Percentiles rank a stretch among this genome's conserved stretches.
phyloP scores from a whole-genome alignment of 2,113 vertebrate species.

The Phycodurus eques region DNA sequence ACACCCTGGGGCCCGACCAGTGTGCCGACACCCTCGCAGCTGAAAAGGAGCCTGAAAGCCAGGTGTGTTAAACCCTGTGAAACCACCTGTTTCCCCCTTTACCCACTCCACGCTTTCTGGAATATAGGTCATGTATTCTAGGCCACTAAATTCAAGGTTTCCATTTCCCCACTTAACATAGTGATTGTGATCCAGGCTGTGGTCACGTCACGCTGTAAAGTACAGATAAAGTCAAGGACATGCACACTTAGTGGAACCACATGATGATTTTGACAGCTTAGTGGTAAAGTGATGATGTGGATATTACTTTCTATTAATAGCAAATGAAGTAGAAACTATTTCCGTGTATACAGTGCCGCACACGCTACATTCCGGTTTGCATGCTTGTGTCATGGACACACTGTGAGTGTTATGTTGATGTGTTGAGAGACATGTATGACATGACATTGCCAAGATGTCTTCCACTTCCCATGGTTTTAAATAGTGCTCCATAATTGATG shows the following conservation, averaged over 20 bases:
- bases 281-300: not conserved
- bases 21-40: slow-evolving; percentile 17
- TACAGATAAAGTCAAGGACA: slow-evolving; percentile 9
- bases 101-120: not conserved
- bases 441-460: slow-evolving; percentile 1
- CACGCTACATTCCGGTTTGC: not conserved
- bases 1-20: slow-evolving; percentile 23
- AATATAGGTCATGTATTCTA: slow-evolving; percentile 53
- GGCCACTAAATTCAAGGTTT: slow-evolving; percentile 32
- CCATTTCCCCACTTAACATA: slow-evolving; percentile 28
- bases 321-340: not conserved
- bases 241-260: not conserved
- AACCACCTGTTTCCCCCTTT: not conserved
- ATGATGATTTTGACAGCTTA: not conserved
- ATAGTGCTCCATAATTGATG: not conserved
- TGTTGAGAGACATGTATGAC: not conserved
- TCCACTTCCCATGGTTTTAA: not conserved
- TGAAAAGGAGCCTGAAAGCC: slow-evolving; percentile 40
- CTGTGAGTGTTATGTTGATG: not conserved
- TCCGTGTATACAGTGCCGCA: not conserved
- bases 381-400: not conserved
- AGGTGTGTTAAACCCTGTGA: slow-evolving; percentile 49
- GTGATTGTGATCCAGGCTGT: slow-evolving; percentile 4
- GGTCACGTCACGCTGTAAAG: not conserved
- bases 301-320: not conserved